A percentile compares a stretch with the other conserved stretches of the same genome.
phyloP scores from a whole-genome alignment of 2,113 vertebrate genomes.

The Lampris megalopsis region DNA sequence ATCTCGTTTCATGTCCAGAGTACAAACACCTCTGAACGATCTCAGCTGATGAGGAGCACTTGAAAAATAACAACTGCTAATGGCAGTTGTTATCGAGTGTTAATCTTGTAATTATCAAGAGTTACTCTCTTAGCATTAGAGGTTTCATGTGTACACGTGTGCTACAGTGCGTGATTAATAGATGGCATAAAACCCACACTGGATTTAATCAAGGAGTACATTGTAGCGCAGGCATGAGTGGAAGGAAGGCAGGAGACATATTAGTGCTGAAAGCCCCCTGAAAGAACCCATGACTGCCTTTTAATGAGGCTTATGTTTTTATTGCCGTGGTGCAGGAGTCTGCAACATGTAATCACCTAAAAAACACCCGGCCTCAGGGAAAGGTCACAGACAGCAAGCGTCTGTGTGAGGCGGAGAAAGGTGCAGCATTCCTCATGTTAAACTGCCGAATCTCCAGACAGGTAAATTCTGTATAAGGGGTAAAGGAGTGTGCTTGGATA shows the following conservation, averaged over 20 bases:
- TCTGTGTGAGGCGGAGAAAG: neutral
- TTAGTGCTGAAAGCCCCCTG: conserved; percentile 39
- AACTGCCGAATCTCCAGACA: conserved; percentile 19
- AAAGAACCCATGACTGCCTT: conserved; percentile 48
- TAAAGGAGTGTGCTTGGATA: too few relatives aligned
- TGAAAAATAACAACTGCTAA: too few relatives aligned
- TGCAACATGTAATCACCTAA: conserved; percentile 52
- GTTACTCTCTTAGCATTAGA: neutral
- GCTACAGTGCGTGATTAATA: conserved; percentile 16
- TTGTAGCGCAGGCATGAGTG: conserved; percentile 18
- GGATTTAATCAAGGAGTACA: conserved; percentile 38
- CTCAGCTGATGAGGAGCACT: too few relatives aligned
- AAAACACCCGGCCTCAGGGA: conserved; percentile 48
- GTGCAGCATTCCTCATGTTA: conserved; percentile 18
- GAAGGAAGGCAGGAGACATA: conserved; percentile 28
- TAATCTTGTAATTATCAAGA: too few relatives aligned
- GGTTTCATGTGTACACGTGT: conserved; percentile 7
- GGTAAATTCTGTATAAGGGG: neutral
- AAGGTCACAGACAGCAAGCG: conserved; percentile 58
- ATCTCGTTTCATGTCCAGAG: too few relatives aligned
- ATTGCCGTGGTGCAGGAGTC: conserved; percentile 36
- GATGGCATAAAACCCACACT: conserved; percentile 20
- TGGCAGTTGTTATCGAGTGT: too few relatives aligned
- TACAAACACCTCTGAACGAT: too few relatives aligned
- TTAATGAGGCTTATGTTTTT: conserved; percentile 52